Evolutionary conservation across 2,797 vertebrate genomes (phyloP).

Genomic region (Threskiornis aethiopicus): DNA sequence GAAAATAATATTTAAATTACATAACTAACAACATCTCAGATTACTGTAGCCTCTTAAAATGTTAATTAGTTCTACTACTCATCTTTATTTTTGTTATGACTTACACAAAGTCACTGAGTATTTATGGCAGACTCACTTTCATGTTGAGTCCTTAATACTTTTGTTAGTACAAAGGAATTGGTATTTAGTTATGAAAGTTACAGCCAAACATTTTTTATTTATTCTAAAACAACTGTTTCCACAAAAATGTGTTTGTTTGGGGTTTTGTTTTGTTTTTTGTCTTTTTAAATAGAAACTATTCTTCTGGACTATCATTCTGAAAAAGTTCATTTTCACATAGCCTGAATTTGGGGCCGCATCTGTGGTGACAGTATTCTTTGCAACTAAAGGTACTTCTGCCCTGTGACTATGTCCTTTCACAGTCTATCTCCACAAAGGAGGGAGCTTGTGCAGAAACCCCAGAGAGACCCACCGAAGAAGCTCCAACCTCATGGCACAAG

Average conservation of each 20-base stretch:
- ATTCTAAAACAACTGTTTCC: not conserved
- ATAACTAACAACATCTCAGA: not conserved
- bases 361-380: not conserved
- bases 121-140: not conserved
- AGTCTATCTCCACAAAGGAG: not conserved
- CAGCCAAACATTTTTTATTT: not conserved
- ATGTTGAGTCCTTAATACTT: not conserved
- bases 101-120: not conserved
- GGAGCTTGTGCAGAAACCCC: not conserved
- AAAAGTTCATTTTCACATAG: not conserved
- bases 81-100: not conserved
- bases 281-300: not conserved
- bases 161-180: not conserved
- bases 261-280: too few species aligned
- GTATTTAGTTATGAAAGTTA: not conserved
- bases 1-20: constrained; percentile 27
- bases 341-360: not conserved
- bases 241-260: not conserved
- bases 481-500: not conserved
- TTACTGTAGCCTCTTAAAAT: constrained; percentile 5
- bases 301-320: not conserved
- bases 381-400: not conserved
- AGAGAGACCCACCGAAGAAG: not conserved
- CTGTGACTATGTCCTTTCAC: not conserved
- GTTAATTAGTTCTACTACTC: not conserved